Evolutionary conservation across 2,113 vertebrate species (phyloP).

Genomic region (Leptobrachium ailaonicum): DNA sequence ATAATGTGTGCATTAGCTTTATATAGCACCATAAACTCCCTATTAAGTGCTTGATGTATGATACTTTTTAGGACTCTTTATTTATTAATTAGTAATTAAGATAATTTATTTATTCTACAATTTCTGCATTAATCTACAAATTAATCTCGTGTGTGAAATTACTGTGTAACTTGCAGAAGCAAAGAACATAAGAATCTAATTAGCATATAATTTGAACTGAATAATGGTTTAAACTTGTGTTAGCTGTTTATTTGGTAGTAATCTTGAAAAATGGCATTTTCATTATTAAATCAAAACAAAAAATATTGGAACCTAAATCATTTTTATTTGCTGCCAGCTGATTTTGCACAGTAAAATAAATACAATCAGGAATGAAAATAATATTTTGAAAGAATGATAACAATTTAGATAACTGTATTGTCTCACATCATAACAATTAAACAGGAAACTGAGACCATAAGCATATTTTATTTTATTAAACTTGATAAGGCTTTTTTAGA

Average conservation of each 20-base stretch:
- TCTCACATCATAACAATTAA: neutral
- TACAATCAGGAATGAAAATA: neutral
- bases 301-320: neutral
- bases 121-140: neutral
- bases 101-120: conserved; percentile 7
- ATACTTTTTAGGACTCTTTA: neutral
- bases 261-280: neutral
- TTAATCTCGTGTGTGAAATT: neutral
- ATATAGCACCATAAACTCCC: neutral
- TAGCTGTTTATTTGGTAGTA: neutral
- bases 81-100: neutral
- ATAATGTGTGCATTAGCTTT: neutral
- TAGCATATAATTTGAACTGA: neutral
- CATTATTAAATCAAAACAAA: neutral
- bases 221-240: neutral
- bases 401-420: neutral
- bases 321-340: neutral
- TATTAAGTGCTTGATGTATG: neutral
- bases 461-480: neutral
- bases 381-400: neutral
- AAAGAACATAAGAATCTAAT: neutral
- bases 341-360: too few relatives aligned
- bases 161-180: neutral
- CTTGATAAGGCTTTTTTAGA: neutral
- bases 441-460: neutral